Conservation (phyloP, 2,797 vertebrate species). For the Pangasius krempfi region DNA sequence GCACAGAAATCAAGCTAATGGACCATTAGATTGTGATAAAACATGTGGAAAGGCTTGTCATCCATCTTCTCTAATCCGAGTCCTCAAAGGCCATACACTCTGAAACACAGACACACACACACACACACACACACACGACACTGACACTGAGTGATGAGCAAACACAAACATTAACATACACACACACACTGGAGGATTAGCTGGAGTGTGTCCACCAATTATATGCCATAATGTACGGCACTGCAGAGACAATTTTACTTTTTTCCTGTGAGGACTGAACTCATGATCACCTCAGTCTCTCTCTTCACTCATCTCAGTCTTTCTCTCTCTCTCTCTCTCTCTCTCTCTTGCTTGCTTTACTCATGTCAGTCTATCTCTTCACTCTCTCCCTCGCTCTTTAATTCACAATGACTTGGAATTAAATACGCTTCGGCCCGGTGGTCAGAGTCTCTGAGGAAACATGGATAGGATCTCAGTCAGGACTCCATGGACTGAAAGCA, state of each 20-base stretch:
- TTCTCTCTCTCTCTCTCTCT: background rate
- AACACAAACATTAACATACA: background rate
- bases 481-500: conserved; percentile 74
- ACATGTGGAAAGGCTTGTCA: conserved; percentile 10
- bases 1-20: background rate
- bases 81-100: conserved; percentile 29
- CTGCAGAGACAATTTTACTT: conserved; percentile 61
- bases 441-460: conserved; percentile 75
- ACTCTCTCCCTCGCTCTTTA: background rate
- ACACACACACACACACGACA: conserved; percentile 9
- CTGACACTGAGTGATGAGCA: background rate
- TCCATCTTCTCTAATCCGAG: background rate
- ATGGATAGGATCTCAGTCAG: conserved; percentile 77
- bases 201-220: conserved; percentile 41
- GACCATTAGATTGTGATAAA: conserved; percentile 1
- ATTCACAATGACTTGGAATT: conserved; percentile 64
- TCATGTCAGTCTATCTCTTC: background rate
- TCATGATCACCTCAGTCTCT: conserved; percentile 52
- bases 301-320: background rate
- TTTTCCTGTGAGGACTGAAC: conserved; percentile 44
- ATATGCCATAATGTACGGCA: conserved; percentile 38
- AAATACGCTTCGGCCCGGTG: conserved; percentile 77
- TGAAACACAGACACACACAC: conserved; percentile 11
- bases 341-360: background rate
- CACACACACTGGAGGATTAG: conserved; percentile 11